These are phyloP conservation scores for Dryadula phaetusa DNA, from an alignment of 2,888 invertebrate genomes.

Conservation along the genomic window DNA sequence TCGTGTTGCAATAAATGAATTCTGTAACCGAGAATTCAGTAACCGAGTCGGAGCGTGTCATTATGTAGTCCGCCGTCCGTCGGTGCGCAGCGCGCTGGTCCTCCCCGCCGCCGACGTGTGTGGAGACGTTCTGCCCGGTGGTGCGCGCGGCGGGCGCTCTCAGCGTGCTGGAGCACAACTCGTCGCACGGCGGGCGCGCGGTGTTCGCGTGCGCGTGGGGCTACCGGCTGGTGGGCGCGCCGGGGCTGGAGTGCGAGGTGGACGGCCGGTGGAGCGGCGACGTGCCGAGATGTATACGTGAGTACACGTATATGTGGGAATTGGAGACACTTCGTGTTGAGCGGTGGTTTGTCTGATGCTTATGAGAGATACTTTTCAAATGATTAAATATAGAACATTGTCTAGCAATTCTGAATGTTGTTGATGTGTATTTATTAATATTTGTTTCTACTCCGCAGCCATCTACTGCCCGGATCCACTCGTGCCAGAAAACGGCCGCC, in stretches of 20 bases:
- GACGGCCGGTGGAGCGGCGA: constrained; percentile 92
- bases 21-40: too few species aligned
- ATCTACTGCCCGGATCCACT: constrained; percentile 92
- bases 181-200: constrained; percentile 91
- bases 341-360: too few species aligned
- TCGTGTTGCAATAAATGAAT: too few species aligned
- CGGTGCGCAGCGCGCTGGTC: constrained; percentile 90
- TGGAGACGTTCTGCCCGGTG: constrained; percentile 90
- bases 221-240: constrained; percentile 89
- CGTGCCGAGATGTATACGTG: constrained; percentile 90
- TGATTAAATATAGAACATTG: neutral
- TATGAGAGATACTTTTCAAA: too few species aligned
- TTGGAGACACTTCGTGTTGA: too few species aligned
- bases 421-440: too few species aligned
- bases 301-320: too few species aligned
- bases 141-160: constrained; percentile 88
- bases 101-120: constrained; percentile 88
- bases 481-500: constrained; percentile 88
- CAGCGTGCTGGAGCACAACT: constrained; percentile 90
- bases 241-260: constrained; percentile 91
- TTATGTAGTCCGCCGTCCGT: neutral
- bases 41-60: too few species aligned
- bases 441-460: constrained; percentile 76
- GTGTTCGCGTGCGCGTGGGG: constrained; percentile 94
- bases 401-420: too few species aligned